Evolutionary conservation across 1,140 invertebrate genomes (phyloP).

Genomic region (Rhopalosiphum padi): DNA sequence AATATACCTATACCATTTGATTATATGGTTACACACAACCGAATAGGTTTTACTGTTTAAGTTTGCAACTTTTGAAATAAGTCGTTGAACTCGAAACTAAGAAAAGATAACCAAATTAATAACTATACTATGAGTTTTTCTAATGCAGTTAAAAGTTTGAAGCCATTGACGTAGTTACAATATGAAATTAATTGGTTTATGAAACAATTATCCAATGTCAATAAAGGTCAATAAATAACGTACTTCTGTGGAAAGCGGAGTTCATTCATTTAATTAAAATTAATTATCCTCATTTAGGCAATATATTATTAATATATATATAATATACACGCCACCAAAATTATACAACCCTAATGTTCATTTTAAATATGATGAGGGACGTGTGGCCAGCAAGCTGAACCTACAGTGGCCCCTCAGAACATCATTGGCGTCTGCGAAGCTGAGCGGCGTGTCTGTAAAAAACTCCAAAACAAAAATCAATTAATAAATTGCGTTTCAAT

Average conservation of each 20-base stretch:
- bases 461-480: not conserved
- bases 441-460: not conserved
- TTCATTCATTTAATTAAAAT: not conserved
- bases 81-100: not conserved
- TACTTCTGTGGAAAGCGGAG: not conserved
- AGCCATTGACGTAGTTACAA: not conserved
- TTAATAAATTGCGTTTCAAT: not conserved
- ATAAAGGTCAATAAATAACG: not conserved
- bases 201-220: conserved; percentile 2
- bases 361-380: not conserved
- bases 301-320: not conserved
- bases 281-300: not conserved
- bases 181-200: not conserved
- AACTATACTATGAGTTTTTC: not conserved
- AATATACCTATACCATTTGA: not conserved
- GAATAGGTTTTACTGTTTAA: not conserved
- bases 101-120: not conserved
- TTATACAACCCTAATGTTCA: not conserved
- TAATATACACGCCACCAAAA: not conserved
- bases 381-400: conserved; percentile 32
- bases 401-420: conserved; percentile 42
- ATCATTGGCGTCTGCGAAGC: not conserved
- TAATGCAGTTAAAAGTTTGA: conserved; percentile 24
- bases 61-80: not conserved
- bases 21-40: not conserved